These are phyloP conservation scores for Tachyglossus aculeatus DNA, from an alignment of 2,797 vertebrate species.

Conservation along the genomic window DNA sequence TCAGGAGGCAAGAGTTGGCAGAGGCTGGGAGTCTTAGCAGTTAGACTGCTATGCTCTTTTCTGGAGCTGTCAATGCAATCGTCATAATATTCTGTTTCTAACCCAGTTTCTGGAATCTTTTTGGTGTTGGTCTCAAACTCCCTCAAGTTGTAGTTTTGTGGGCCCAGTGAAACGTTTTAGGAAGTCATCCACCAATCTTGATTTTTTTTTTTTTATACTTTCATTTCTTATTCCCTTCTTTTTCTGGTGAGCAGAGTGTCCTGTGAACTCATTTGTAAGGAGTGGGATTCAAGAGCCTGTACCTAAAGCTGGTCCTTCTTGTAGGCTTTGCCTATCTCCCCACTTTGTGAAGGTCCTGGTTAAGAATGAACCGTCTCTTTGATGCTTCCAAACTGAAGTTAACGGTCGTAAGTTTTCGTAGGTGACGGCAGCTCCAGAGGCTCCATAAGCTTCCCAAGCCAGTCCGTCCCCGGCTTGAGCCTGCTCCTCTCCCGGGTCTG, in stretches of 20 bases:
- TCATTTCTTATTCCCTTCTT: background rate
- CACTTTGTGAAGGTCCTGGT: constrained; percentile 1
- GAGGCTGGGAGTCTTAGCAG: constrained; percentile 19
- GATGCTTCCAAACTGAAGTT: constrained; percentile 10
- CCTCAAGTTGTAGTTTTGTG: background rate
- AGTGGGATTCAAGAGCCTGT: constrained; percentile 27
- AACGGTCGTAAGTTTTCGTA: too few species aligned
- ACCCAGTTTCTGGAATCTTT: background rate
- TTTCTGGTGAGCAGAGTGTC: constrained; percentile 14
- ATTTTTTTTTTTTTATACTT: constrained; percentile 29
- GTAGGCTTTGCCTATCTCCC: constrained; percentile 8
- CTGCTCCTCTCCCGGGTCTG: constrained; percentile 12
- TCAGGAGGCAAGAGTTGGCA: background rate
- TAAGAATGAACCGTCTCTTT: constrained; percentile 15
- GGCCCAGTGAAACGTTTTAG: background rate
- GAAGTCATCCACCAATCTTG: background rate
- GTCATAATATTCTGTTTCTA: background rate
- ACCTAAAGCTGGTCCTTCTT: constrained; percentile 39
- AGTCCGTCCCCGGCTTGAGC: constrained; percentile 15
- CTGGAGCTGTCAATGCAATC: constrained; percentile 4
- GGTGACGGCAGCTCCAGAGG: constrained; percentile 15
- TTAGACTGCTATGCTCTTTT: background rate
- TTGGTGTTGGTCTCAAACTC: background rate
- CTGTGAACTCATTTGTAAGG: constrained; percentile 31
- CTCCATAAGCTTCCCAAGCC: background rate